These are phyloP conservation scores for Brachionus sp. DNA, from an alignment of 1,140 invertebrate genomes.

Conservation along the genomic window DNA sequence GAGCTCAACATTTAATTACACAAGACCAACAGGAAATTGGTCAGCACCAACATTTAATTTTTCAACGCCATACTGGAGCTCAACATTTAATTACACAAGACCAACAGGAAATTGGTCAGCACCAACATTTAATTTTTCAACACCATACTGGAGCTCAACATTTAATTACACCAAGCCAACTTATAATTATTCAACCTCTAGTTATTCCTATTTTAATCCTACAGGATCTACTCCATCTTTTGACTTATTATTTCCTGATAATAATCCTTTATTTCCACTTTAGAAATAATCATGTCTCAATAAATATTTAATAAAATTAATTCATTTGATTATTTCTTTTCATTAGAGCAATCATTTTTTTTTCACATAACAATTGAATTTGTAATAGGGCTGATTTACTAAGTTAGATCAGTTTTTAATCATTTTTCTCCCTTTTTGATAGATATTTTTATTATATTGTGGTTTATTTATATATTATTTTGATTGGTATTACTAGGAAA, in stretches of 20 bases:
- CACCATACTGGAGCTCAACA: not conserved
- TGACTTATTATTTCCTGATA: not conserved
- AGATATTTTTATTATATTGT: too few relatives aligned
- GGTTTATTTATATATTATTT: too few relatives aligned
- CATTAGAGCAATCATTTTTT: too few relatives aligned
- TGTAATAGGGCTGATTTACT: too few relatives aligned
- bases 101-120: not conserved
- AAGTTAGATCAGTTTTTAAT: too few relatives aligned
- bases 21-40: too few relatives aligned
- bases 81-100: not conserved
- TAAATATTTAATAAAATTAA: not conserved
- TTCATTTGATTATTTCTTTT: not conserved
- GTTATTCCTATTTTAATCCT: not conserved
- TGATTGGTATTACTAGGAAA: too few relatives aligned
- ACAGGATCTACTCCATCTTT: not conserved
- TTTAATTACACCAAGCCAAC: not conserved
- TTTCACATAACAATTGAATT: too few relatives aligned
- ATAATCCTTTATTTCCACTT: not conserved
- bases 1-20: too few relatives aligned
- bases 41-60: too few relatives aligned
- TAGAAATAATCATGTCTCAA: not conserved
- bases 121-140: not conserved
- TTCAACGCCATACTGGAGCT: too few relatives aligned
- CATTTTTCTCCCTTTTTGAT: too few relatives aligned
- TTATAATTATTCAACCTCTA: not conserved